Conservation (phyloP, 2,113 vertebrate species). For the Pachyramphus minor region DNA sequence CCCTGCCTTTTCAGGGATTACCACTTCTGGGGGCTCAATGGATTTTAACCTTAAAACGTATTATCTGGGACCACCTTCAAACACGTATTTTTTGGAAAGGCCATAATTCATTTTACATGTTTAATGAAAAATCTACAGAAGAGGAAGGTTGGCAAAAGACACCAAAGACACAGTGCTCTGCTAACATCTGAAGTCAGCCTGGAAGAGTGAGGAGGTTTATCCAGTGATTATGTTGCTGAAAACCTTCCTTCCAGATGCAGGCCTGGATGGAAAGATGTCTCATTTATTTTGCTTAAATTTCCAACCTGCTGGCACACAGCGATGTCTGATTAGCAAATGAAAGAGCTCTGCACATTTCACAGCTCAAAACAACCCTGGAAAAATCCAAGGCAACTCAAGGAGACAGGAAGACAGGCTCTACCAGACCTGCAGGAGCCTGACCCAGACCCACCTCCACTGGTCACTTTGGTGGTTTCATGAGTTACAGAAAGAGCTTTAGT, state of each 20-base stretch:
- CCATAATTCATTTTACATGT: background rate
- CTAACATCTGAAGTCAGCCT: background rate
- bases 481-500: background rate
- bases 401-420: background rate
- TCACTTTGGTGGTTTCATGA: background rate
- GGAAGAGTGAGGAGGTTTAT: background rate
- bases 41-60: background rate
- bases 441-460: background rate
- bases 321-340: background rate
- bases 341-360: background rate
- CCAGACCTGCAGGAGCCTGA: background rate
- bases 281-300: background rate
- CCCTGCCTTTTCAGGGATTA: constrained; percentile 9
- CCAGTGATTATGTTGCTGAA: background rate
- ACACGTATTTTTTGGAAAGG: background rate
- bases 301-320: background rate
- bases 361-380: background rate
- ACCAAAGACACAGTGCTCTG: background rate
- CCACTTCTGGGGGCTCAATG: background rate
- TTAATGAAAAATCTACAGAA: background rate
- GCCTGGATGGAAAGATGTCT: background rate
- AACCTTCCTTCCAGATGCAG: background rate
- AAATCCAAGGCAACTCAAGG: background rate
- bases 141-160: background rate
- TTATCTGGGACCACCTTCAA: background rate